Conservation (phyloP, 2,888 invertebrate genomes). For the Philaethria dido region DNA sequence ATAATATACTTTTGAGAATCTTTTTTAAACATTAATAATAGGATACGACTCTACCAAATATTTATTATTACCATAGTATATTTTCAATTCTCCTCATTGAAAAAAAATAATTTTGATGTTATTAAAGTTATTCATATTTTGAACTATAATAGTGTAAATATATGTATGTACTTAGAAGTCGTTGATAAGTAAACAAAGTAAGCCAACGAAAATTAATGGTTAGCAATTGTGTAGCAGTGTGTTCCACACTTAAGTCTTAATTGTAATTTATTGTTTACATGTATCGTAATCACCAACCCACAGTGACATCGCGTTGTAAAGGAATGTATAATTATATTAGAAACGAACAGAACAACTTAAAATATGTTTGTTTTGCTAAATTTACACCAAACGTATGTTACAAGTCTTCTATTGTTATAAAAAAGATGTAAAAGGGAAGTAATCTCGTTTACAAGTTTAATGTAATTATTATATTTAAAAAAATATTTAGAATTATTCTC, state of each 20-base stretch:
- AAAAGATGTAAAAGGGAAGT: neutral
- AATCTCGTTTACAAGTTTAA: neutral
- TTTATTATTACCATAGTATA: no score
- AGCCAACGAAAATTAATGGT: conserved; percentile 22
- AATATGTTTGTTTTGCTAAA: neutral
- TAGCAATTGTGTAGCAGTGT: conserved; percentile 6
- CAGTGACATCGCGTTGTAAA: conserved; percentile 3
- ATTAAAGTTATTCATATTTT: neutral
- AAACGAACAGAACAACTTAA: no score
- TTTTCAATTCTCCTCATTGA: no score
- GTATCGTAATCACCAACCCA: conserved; percentile 15
- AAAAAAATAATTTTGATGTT: no score
- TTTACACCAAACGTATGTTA: neutral
- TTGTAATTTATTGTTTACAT: conserved; percentile 28
- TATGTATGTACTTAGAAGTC: conserved; percentile 7
- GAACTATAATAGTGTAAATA: neutral
- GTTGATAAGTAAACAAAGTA: conserved; percentile 12
- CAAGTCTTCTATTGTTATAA: neutral
- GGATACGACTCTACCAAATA: no score
- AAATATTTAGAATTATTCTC: conserved; percentile 23
- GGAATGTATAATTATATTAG: conserved; percentile 1
- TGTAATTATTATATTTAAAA: conserved; percentile 8
- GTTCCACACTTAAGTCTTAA: conserved; percentile 15
- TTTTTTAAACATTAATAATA: no score
- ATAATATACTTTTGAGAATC: no score